A percentile compares a stretch with the other conserved stretches of the same genome.
phyloP scores from a whole-genome alignment of 2,888 invertebrate species.

The Loripinus fragilis region DNA sequence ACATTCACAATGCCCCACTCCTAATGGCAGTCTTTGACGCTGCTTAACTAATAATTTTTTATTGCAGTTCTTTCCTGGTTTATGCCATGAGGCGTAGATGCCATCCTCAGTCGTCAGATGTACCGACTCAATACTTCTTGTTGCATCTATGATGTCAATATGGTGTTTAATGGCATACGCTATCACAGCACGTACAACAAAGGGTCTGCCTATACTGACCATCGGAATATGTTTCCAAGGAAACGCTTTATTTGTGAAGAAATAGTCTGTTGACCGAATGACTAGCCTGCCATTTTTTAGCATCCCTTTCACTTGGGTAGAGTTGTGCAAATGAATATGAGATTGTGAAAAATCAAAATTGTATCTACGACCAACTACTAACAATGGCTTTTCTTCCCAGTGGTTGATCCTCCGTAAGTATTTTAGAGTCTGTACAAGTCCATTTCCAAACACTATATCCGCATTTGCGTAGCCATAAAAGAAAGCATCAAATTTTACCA shows the following conservation, averaged over 20 bases:
- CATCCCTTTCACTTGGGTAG: constrained; percentile 15
- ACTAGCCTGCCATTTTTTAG: constrained; percentile 29
- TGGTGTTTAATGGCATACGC: constrained; percentile 27
- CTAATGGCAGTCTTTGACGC: constrained; percentile 26
- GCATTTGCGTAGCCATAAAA: constrained; percentile 44
- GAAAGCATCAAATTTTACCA: constrained; percentile 20
- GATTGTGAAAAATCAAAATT: constrained; percentile 31
- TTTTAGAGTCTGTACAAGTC: constrained; percentile 34
- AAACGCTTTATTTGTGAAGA: constrained; percentile 40
- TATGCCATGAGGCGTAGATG: constrained; percentile 35
- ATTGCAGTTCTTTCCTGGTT: constrained; percentile 32
- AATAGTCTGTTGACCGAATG: constrained; percentile 42
- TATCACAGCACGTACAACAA: constrained; percentile 39
- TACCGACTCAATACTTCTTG: constrained; percentile 39
- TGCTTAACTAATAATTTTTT: background rate
- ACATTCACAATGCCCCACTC: constrained; percentile 39
- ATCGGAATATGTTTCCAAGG: constrained; percentile 39
- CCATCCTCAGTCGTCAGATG: constrained; percentile 42
- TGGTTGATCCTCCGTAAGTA: constrained; percentile 27
- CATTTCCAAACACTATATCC: constrained; percentile 40
- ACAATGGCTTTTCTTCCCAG: constrained; percentile 31
- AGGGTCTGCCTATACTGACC: constrained; percentile 39
- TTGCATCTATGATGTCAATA: constrained; percentile 42
- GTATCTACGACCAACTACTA: constrained; percentile 39
- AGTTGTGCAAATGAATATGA: constrained; percentile 11